These are phyloP conservation scores for Psittacara wagleri DNA, from an alignment of 2,113 vertebrate species.

Conservation along the genomic window DNA sequence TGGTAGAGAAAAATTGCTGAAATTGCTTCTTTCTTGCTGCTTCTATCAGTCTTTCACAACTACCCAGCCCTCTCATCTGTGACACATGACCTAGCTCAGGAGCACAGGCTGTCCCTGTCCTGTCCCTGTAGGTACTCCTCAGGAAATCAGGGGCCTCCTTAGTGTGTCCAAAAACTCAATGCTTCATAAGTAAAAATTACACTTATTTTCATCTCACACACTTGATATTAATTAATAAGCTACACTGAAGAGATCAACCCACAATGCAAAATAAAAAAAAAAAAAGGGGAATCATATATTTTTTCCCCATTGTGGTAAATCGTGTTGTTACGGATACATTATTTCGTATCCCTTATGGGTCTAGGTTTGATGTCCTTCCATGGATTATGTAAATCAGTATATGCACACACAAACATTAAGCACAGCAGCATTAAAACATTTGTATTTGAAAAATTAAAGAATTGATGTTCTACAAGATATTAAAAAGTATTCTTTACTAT, in stretches of 20 bases:
- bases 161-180: rapidly evolving
- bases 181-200: not conserved
- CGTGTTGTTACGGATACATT: not conserved
- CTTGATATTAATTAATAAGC: not conserved
- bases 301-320: not conserved
- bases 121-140: not conserved
- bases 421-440: not conserved
- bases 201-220: not conserved
- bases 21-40: not conserved
- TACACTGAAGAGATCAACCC: not conserved
- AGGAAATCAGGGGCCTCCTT: not conserved
- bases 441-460: not conserved
- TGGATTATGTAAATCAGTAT: not conserved
- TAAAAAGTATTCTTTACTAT: not conserved
- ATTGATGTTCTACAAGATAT: not conserved
- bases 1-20: not conserved
- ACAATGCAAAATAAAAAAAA: not conserved
- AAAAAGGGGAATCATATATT: not conserved
- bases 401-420: not conserved
- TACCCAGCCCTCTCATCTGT: rapidly evolving
- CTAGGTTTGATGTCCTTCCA: not conserved
- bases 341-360: rapidly evolving
- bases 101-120: not conserved
- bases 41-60: not conserved
- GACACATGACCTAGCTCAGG: rapidly evolving